These are phyloP conservation scores for Tetraodon nigroviridis DNA, from an alignment of 2,113 vertebrate species.

Conservation along the genomic window DNA sequence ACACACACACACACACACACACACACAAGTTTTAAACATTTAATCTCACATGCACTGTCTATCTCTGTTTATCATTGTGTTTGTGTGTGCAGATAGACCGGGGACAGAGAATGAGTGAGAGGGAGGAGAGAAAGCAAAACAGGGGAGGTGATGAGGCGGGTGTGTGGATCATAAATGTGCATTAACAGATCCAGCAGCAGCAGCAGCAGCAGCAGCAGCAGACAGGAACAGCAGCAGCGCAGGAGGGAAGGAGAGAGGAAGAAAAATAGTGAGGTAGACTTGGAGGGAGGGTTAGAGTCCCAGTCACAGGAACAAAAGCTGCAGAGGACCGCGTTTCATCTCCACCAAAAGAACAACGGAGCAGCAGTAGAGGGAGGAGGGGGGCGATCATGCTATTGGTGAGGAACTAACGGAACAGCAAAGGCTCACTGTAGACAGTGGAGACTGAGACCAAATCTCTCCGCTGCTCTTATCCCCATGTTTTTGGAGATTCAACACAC, in stretches of 20 bases:
- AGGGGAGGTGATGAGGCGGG: slow-evolving; percentile 62
- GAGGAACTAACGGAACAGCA: slow-evolving; percentile 61
- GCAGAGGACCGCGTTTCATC: slow-evolving; percentile 67
- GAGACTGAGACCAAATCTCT: slow-evolving; percentile 61
- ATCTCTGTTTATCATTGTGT: neutral
- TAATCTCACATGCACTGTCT: slow-evolving; percentile 41
- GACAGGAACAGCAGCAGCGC: slow-evolving; percentile 59
- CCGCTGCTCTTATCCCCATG: slow-evolving; percentile 65
- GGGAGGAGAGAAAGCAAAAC: slow-evolving; percentile 49
- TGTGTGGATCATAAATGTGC: slow-evolving; percentile 76
- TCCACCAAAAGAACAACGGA: slow-evolving; percentile 64
- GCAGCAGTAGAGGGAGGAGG: slow-evolving; percentile 48
- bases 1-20: slow-evolving; percentile 8
- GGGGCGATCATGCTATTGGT: slow-evolving; percentile 57
- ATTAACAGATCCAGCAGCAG: slow-evolving; percentile 74
- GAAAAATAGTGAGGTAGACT: slow-evolving; percentile 61
- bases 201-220: slow-evolving; percentile 66
- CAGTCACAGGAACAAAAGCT: slow-evolving; percentile 71
- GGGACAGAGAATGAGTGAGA: slow-evolving; percentile 30
- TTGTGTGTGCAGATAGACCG: slow-evolving; percentile 17
- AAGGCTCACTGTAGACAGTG: slow-evolving; percentile 49
- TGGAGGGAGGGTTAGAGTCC: slow-evolving; percentile 65
- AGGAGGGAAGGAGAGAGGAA: slow-evolving; percentile 52
- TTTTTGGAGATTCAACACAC: slow-evolving; percentile 62
- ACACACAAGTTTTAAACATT: no score